Percentiles rank a stretch among this genome's conserved stretches.
phyloP scores from a whole-genome alignment of 2,797 vertebrate genomes.

The Brachyrhaphis roseni region DNA sequence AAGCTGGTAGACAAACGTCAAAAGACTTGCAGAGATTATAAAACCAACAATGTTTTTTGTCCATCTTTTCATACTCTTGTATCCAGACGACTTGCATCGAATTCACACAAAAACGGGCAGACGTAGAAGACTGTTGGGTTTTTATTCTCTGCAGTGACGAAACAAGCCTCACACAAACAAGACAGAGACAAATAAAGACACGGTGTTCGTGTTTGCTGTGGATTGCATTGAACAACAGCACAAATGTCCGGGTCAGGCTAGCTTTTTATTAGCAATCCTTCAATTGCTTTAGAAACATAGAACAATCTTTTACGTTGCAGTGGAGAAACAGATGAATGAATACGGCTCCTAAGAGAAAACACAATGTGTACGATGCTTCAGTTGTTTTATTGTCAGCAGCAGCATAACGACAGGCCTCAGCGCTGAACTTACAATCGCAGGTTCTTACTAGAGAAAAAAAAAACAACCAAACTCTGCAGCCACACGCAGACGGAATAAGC shows the following conservation, averaged over 20 bases:
- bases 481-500: slow-evolving; percentile 44
- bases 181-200: background rate
- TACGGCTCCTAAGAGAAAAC: slow-evolving; percentile 59
- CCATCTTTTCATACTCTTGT: background rate
- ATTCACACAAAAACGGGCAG: background rate
- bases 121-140: background rate
- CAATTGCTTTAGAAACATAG: slow-evolving; percentile 61
- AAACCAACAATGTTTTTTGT: background rate
- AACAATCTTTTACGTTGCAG: slow-evolving; percentile 46
- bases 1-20: background rate
- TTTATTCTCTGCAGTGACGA: background rate
- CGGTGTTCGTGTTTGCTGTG: background rate
- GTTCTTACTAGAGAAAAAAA: slow-evolving; percentile 33
- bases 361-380: slow-evolving; percentile 53
- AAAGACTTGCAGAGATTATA: background rate
- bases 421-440: slow-evolving; percentile 29
- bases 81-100: background rate
- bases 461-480: slow-evolving; percentile 16
- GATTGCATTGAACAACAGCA: slow-evolving; percentile 3
- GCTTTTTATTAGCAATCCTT: slow-evolving; percentile 65
- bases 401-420: slow-evolving; percentile 38
- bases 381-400: slow-evolving; percentile 63
- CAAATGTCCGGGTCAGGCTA: slow-evolving; percentile 15
- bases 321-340: slow-evolving; percentile 67
- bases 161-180: background rate